These are phyloP conservation scores for Heliothis subflexa DNA, from an alignment of 1,140 invertebrate genomes.

Conservation along the genomic window DNA sequence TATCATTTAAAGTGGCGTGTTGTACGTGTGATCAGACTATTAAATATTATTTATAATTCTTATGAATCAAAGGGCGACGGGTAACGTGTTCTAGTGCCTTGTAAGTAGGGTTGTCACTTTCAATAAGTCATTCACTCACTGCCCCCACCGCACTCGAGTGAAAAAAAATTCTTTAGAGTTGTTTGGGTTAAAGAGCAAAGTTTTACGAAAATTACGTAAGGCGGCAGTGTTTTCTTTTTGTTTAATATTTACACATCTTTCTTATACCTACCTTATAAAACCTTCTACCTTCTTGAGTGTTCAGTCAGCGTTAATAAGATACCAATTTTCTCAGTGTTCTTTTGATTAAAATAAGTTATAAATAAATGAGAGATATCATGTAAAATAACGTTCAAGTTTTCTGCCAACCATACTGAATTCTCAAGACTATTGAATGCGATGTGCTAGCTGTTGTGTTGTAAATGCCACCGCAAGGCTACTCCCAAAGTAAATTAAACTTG, in stretches of 20 bases:
- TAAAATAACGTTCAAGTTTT: not conserved
- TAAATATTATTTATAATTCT: constrained; percentile 62
- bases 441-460: constrained; percentile 50
- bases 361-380: not conserved
- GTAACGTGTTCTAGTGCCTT: constrained; percentile 60
- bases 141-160: constrained; percentile 19
- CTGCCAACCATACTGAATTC: constrained; percentile 30
- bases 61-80: constrained; percentile 67
- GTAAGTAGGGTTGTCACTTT: constrained; percentile 55
- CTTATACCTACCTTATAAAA: not conserved
- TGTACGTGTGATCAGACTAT: constrained; percentile 23
- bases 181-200: constrained; percentile 15
- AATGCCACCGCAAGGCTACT: constrained; percentile 50
- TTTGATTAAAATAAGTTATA: not conserved
- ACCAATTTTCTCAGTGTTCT: not conserved
- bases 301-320: not conserved
- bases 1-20: constrained; percentile 34
- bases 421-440: constrained; percentile 34
- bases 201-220: constrained; percentile 12
- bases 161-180: constrained; percentile 13
- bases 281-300: not conserved
- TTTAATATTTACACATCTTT: not conserved
- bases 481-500: constrained; percentile 46
- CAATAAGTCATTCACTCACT: constrained; percentile 20
- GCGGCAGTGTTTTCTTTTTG: not conserved